These are phyloP conservation scores for Melipona beecheii DNA, from an alignment of 2,888 invertebrate genomes.

Conservation along the genomic window DNA sequence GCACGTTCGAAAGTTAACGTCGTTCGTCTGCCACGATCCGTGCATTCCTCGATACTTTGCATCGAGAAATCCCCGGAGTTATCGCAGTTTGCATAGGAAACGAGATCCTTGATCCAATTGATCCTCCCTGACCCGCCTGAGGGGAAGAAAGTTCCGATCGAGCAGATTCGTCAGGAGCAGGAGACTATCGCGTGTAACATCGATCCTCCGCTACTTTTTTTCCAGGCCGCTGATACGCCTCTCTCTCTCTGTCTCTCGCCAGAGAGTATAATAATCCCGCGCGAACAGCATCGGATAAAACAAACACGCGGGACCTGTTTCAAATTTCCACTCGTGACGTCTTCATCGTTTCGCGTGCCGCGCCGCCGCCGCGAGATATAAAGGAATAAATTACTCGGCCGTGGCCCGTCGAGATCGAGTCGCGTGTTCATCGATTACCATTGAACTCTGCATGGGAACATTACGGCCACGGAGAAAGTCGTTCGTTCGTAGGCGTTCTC, in stretches of 20 bases:
- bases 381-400: conserved; percentile 14
- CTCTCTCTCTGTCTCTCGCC: not conserved
- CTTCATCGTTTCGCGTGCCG: conserved; percentile 16
- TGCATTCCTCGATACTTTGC: not conserved
- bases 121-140: not conserved
- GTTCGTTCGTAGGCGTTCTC: conserved; percentile 16
- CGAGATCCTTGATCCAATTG: conserved; percentile 19
- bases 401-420: conserved; percentile 1
- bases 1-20: not conserved
- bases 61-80: not conserved
- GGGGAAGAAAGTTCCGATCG: not conserved
- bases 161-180: not conserved
- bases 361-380: not conserved
- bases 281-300: not conserved
- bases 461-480: conserved; percentile 5
- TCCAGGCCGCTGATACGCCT: too few relatives aligned
- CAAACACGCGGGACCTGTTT: not conserved
- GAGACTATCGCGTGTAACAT: conserved; percentile 1
- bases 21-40: not conserved
- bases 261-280: conserved; percentile 3
- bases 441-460: conserved; percentile 3
- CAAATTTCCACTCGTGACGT: conserved; percentile 15
- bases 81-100: conserved; percentile 18
- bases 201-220: not conserved
- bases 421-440: conserved; percentile 26